Base-by-base conservation (phyloP, 2,888 invertebrate species). In the Nycteola revayana region DNA sequence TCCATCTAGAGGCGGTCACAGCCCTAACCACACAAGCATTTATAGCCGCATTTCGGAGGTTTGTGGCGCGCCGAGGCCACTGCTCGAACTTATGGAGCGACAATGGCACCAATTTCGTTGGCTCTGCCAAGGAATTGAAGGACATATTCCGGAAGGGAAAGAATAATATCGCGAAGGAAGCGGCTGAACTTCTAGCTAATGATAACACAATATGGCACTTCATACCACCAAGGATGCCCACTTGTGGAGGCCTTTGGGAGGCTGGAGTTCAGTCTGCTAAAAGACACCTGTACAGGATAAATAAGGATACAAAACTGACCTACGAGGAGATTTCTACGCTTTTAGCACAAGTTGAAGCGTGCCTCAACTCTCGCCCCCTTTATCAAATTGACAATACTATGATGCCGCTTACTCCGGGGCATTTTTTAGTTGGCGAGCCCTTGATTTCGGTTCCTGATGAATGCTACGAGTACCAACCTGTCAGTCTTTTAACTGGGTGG, bases 1-100 rank as follows among this genome's bases (percentile, higher is more conserved):
- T 63, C 0, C 63, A 63, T 25, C 20, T 68, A 0, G 67, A 70
- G 31, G 42, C 49, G 0, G 67, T 66, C 0, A 40, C 37, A 1
- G 53, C 54, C 7, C 28, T 70, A 1, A 50, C 55, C 1, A 42
- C 60, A 1, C 42, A 60, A 20, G 56, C 45, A 0, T 58, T 51
- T 22, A 14, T 54, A 5, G 43, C 49, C 1, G 53, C 48, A 3
- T 53, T 55, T 17, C 24, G 38, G 9, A 9, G 50, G 11, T 55
- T 58, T 25, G 35, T 40, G 1, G 25, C 49, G 1, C 25, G 52
- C 3, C 29, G 51, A 28, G 50, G 50, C 7, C 45, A 29, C 7
- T 49, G 44, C 25, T 1, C 10, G 2, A 14, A 52, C 3, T n/a
- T 57, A 1, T 54, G 7, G 5, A 48, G 51, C 9, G 48, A 57